phyloP scores from a whole-genome alignment of 2,888 invertebrate species.

The Drosophila putrida region DNA sequence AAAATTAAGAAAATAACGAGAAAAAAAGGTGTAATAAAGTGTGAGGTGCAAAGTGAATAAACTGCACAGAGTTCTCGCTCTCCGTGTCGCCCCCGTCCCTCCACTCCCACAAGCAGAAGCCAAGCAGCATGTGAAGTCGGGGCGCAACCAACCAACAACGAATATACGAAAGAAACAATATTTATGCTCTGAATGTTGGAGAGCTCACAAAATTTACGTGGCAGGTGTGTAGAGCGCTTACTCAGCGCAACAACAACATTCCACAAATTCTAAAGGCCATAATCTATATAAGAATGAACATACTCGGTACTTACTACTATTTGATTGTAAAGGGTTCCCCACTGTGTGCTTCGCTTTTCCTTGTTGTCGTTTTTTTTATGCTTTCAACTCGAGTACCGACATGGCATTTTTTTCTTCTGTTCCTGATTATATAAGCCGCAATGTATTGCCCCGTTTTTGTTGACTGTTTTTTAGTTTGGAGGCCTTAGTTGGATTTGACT shows the following conservation, averaged over 20 bases:
- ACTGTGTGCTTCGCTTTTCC: background rate
- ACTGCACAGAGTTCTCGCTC: slow-evolving; percentile 36
- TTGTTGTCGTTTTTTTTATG: slow-evolving; percentile 5
- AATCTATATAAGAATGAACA: slow-evolving; percentile 56
- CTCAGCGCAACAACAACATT: slow-evolving; percentile 33
- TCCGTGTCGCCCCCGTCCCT: background rate
- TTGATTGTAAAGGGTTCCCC: slow-evolving; percentile 24
- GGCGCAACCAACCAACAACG: slow-evolving; percentile 22
- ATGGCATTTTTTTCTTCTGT: slow-evolving; percentile 36
- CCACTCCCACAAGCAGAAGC: slow-evolving; percentile 2
- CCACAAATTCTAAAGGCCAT: slow-evolving; percentile 62
- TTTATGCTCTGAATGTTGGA: slow-evolving; percentile 63
- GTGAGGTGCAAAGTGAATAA: slow-evolving; percentile 53
- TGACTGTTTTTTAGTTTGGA: slow-evolving; percentile 27
- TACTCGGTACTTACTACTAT: background rate
- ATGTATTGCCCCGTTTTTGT: slow-evolving; percentile 38
- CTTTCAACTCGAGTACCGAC: background rate
- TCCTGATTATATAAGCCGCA: slow-evolving; percentile 68
- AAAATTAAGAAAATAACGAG: slow-evolving; percentile 9
- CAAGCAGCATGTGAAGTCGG: slow-evolving; percentile 48
- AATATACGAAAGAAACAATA: slow-evolving; percentile 40
- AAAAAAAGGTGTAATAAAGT: slow-evolving; percentile 45
- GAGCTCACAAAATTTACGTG: slow-evolving; percentile 71
- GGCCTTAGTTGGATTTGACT: slow-evolving; percentile 52
- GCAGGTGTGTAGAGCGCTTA: slow-evolving; percentile 68